A percentile compares a stretch with the other conserved stretches of the same genome.
phyloP scores from a whole-genome alignment of 2,113 vertebrate genomes.

The Cephalopterus ornatus region DNA sequence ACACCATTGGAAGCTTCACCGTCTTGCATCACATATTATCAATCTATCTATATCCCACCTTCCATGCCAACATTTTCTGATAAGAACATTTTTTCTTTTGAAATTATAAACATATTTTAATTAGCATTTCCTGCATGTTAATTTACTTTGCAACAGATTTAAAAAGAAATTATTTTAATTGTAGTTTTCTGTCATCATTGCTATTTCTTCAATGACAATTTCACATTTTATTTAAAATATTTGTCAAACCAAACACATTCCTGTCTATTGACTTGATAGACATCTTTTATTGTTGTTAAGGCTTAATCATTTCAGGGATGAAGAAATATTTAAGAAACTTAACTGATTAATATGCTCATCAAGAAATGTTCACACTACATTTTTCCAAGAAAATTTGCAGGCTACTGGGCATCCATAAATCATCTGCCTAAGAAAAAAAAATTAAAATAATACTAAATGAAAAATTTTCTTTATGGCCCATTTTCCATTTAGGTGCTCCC shows the following conservation, averaged over 20 bases:
- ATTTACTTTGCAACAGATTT: not conserved
- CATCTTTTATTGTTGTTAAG: conserved; percentile 25
- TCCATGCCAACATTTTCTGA: not conserved
- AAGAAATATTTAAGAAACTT: conserved; percentile 43
- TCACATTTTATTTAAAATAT: conserved; percentile 20
- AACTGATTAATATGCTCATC: conserved; percentile 11
- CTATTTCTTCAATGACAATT: not conserved
- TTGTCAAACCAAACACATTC: conserved; percentile 1
- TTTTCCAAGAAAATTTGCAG: conserved; percentile 37
- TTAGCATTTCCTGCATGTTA: not conserved
- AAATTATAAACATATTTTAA: not conserved
- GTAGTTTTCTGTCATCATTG: not conserved
- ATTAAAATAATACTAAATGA: not conserved
- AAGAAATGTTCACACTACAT: conserved; percentile 14
- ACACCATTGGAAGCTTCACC: not conserved
- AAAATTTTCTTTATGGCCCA: not conserved
- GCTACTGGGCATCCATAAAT: not conserved
- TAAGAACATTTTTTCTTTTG: not conserved
- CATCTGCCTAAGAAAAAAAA: not conserved
- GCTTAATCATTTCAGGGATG: conserved; percentile 30
- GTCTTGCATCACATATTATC: not conserved
- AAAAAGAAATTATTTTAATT: not conserved
- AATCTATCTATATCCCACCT: not conserved
- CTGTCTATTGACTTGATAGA: not conserved
- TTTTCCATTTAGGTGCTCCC: not conserved